These are phyloP conservation scores for Hyperopisus bebe DNA, from an alignment of 2,113 vertebrate genomes.

Conservation along the genomic window DNA sequence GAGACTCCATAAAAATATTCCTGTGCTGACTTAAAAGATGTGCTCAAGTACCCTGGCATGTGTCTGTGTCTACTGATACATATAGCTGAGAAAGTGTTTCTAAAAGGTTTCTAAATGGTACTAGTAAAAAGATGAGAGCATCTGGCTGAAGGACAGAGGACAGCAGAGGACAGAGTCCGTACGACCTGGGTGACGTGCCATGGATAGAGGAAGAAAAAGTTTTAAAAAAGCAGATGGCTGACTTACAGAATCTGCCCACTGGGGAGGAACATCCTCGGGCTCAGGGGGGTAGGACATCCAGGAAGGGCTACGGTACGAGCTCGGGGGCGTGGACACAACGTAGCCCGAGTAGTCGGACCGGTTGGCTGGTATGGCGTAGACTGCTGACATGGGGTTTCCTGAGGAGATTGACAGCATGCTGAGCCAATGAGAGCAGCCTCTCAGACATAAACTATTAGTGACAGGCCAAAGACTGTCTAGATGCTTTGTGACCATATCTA, in stretches of 20 bases:
- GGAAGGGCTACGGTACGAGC: constrained; percentile 83
- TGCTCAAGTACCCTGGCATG: constrained; percentile 53
- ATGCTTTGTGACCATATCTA: neutral
- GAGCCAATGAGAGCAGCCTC: neutral
- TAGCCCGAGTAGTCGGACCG: constrained; percentile 83
- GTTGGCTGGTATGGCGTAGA: constrained; percentile 91
- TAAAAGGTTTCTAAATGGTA: constrained; percentile 56
- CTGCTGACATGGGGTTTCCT: constrained; percentile 93
- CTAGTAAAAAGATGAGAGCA: constrained; percentile 55
- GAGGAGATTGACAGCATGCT: constrained; percentile 14
- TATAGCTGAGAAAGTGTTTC: constrained; percentile 47
- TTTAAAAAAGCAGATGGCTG: constrained; percentile 14
- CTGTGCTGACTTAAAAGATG: constrained; percentile 2
- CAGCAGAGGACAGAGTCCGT: constrained; percentile 42
- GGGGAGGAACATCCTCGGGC: constrained; percentile 75
- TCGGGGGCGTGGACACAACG: constrained; percentile 83
- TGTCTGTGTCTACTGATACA: constrained; percentile 53
- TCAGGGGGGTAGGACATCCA: constrained; percentile 96
- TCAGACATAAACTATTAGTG: neutral
- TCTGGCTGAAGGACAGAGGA: constrained; percentile 54
- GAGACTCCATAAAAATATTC: constrained; percentile 25
- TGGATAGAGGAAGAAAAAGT: constrained; percentile 25
- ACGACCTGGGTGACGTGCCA: constrained; percentile 37
- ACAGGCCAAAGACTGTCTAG: neutral
- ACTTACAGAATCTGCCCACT: constrained; percentile 95